phyloP scores from a whole-genome alignment of 2,113 vertebrate genomes.

The Glaucidium brasilianum region DNA sequence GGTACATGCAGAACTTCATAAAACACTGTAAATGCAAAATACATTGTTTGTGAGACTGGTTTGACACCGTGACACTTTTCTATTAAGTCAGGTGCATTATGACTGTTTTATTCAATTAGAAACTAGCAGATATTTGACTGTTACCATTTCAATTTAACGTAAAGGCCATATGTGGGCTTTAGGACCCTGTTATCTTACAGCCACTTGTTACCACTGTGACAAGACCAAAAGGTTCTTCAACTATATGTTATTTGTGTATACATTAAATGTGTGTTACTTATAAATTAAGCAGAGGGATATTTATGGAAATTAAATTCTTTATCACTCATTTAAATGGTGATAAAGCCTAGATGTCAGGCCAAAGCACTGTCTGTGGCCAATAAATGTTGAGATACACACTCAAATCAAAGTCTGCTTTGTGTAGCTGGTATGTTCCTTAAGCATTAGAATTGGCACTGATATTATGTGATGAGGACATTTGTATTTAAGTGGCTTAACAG shows the following conservation, averaged over 20 bases:
- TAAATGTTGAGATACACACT: not conserved
- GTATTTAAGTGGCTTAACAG: not conserved
- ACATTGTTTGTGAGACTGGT: not conserved
- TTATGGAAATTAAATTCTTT: not conserved
- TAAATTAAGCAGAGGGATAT: not conserved
- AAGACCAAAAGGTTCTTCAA: not conserved
- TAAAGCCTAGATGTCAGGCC: not conserved
- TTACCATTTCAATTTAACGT: not conserved
- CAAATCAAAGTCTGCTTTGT: not conserved
- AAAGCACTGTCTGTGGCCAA: not conserved
- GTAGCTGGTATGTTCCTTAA: not conserved
- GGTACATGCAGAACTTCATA: not conserved
- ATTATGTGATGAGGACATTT: not conserved
- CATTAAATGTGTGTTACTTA: not conserved
- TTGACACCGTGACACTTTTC: not conserved
- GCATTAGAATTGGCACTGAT: not conserved
- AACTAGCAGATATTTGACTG: not conserved
- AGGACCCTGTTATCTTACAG: not conserved
- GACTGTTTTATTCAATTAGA: not conserved
- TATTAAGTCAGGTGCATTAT: not conserved
- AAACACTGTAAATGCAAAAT: not conserved
- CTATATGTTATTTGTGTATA: not conserved
- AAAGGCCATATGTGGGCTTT: not conserved
- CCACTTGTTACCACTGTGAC: not conserved
- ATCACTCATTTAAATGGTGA: not conserved